These are phyloP conservation scores for Drosophila tripunctata DNA, from an alignment of 2,888 invertebrate species.

Conservation along the genomic window DNA sequence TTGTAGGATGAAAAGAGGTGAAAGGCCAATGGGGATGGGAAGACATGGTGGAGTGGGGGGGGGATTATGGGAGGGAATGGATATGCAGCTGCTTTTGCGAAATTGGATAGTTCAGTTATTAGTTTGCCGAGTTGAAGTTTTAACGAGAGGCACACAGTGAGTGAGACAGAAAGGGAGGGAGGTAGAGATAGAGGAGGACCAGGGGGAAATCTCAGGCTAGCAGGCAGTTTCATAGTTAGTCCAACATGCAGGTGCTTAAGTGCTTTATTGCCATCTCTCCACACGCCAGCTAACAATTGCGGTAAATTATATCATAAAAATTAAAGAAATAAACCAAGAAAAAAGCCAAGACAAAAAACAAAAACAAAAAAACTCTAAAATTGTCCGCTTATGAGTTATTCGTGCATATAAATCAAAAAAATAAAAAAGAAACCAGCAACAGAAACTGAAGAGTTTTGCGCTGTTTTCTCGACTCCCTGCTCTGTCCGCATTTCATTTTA, in stretches of 20 bases:
- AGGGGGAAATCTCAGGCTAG: not conserved
- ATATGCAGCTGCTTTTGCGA: slow-evolving; percentile 25
- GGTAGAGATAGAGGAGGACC: not conserved
- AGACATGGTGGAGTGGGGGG: no score
- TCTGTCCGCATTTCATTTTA: slow-evolving; percentile 38
- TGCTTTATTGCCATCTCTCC: slow-evolving; percentile 54
- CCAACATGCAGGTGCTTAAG: slow-evolving; percentile 37
- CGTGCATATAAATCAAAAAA: slow-evolving; percentile 39
- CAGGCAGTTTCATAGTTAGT: slow-evolving; percentile 2
- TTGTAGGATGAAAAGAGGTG: not conserved
- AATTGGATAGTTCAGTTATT: slow-evolving; percentile 38
- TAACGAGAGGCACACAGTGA: not conserved
- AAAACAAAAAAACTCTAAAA: slow-evolving; percentile 10
- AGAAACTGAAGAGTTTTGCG: not conserved
- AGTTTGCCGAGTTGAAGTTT: slow-evolving; percentile 35
- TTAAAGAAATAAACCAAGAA: not conserved
- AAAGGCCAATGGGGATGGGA: no score
- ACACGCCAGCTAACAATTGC: slow-evolving; percentile 38
- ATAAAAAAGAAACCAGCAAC: not conserved
- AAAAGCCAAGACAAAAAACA: not conserved
- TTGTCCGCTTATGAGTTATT: slow-evolving; percentile 28
- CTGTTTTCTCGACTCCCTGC: slow-evolving; percentile 4
- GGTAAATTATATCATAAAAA: slow-evolving; percentile 23
- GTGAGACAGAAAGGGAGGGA: not conserved
- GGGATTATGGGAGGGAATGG: not conserved